These are phyloP conservation scores for Pseudochromis fuscus DNA, from an alignment of 2,797 vertebrate species.

Conservation along the genomic window DNA sequence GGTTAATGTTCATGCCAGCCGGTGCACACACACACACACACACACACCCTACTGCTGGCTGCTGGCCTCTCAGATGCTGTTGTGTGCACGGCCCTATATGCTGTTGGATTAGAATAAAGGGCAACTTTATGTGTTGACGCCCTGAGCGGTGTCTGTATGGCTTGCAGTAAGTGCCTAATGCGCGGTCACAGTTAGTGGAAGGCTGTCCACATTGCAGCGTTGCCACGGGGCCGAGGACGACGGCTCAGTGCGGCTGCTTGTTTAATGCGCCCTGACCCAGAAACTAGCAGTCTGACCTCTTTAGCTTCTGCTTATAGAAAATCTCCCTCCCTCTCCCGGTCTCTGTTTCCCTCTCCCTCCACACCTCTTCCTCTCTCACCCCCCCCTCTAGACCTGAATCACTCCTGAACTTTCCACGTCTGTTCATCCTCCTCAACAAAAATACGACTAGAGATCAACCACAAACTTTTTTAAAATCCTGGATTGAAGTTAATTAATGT, in stretches of 20 bases:
- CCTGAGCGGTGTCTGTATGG: constrained; percentile 68
- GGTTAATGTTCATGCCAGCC: constrained; percentile 64
- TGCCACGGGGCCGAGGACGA: constrained; percentile 56
- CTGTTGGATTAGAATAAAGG: constrained; percentile 72
- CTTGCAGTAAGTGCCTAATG: constrained; percentile 71
- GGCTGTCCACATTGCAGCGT: constrained; percentile 67
- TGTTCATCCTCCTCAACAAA: not conserved
- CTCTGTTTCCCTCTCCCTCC: not conserved
- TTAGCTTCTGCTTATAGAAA: constrained; percentile 78
- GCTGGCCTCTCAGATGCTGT: constrained; percentile 48
- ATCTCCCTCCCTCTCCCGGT: constrained; percentile 19
- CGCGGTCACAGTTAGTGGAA: constrained; percentile 74
- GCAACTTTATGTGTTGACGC: constrained; percentile 77
- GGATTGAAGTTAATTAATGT: constrained; percentile 9
- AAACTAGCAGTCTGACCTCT: constrained; percentile 77
- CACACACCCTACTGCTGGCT: constrained; percentile 28
- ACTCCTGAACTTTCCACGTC: constrained; percentile 24
- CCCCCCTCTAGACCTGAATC: constrained; percentile 36
- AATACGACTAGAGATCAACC: too few species aligned
- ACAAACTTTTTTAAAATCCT: not conserved
- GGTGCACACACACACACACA: not conserved
- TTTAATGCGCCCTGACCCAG: constrained; percentile 78
- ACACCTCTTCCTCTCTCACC: constrained; percentile 22
- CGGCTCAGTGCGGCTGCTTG: constrained; percentile 57
- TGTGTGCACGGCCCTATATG: constrained; percentile 57